phyloP scores from a whole-genome alignment of 2,888 invertebrate genomes.

The Morpho helenor region DNA sequence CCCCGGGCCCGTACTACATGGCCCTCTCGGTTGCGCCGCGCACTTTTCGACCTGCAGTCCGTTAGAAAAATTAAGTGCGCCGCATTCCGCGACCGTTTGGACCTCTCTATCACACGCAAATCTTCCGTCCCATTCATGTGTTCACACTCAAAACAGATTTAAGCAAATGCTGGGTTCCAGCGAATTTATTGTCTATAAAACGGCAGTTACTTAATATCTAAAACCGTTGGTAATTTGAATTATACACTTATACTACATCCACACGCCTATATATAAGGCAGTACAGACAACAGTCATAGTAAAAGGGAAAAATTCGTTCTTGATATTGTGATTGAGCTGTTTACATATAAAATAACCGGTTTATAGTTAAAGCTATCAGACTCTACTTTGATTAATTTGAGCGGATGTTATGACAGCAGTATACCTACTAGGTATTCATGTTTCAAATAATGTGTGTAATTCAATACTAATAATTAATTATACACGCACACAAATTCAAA shows the following conservation, averaged over 20 bases:
- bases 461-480: too few species aligned
- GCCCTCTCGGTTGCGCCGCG: constrained; percentile 58
- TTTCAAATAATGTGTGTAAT: too few species aligned
- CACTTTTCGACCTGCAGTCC: constrained; percentile 74
- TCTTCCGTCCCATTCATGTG: constrained; percentile 28
- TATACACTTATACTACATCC: constrained; percentile 1
- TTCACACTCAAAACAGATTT: constrained; percentile 3
- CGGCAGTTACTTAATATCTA: constrained; percentile 1
- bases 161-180: constrained; percentile 5
- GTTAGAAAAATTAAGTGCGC: constrained; percentile 77
- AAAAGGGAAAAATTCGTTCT: too few species aligned
- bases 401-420: too few species aligned
- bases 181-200: constrained; percentile 4
- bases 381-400: too few species aligned
- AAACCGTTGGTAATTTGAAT: constrained; percentile 11
- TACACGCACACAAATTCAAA: too few species aligned
- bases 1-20: constrained; percentile 59
- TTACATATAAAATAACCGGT: too few species aligned
- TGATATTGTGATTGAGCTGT: too few species aligned
- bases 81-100: constrained; percentile 66
- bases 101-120: constrained; percentile 52
- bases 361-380: too few species aligned
- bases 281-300: too few species aligned
- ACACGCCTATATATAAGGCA: background rate
- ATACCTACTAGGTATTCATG: too few species aligned